These are phyloP conservation scores for Aspidoscelis tigris DNA, from an alignment of 2,113 vertebrate genomes.

Conservation along the genomic window DNA sequence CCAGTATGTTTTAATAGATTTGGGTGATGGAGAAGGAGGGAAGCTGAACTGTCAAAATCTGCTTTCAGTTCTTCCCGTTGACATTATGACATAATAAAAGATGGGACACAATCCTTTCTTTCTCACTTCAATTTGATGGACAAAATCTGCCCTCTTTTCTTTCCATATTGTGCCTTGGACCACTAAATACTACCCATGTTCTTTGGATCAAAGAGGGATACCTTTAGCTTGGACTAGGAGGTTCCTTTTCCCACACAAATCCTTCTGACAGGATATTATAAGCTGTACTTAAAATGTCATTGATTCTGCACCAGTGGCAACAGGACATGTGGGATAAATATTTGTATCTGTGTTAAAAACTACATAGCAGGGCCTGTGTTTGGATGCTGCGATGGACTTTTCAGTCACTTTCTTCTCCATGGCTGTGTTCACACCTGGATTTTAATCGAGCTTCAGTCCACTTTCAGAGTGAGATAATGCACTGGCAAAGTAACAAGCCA, in stretches of 20 bases:
- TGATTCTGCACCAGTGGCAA: neutral
- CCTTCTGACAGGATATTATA: neutral
- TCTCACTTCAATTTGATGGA: slow-evolving; percentile 15
- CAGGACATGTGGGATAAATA: slow-evolving; percentile 14
- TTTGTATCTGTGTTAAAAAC: slow-evolving; percentile 23
- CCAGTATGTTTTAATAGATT: slow-evolving; percentile 64
- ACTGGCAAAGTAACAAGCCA: too few relatives aligned
- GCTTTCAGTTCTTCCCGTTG: slow-evolving; percentile 5
- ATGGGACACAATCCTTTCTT: slow-evolving; percentile 25
- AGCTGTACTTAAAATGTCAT: neutral
- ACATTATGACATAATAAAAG: slow-evolving; percentile 31
- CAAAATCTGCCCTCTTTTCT: neutral
- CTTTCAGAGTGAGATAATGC: too few relatives aligned
- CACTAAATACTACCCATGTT: neutral
- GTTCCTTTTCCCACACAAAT: neutral
- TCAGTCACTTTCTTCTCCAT: neutral
- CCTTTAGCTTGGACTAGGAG: neutral
- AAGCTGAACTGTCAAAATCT: neutral
- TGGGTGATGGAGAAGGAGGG: slow-evolving; percentile 50
- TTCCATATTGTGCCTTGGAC: neutral
- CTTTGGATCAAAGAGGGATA: neutral
- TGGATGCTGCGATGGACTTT: neutral
- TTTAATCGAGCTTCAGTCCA: too few relatives aligned
- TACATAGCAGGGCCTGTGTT: neutral
- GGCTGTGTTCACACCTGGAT: too few relatives aligned